Evolutionary conservation across 2,113 vertebrate species (phyloP), one percentile per base, ranked within the genome.

Genomic region (Engystomops pustulosus): DNA sequence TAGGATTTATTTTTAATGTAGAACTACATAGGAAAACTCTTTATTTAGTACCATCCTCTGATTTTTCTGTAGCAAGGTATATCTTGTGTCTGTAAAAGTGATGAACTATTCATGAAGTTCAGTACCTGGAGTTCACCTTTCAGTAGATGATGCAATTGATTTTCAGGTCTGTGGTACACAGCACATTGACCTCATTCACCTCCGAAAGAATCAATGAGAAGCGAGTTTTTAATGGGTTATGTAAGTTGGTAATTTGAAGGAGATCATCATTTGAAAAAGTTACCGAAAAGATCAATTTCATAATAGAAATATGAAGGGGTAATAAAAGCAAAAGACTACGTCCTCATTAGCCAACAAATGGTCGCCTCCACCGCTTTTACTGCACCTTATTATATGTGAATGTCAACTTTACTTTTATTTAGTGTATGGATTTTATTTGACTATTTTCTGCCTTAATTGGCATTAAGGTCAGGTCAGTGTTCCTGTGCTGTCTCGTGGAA

Each of bases 391-490:
- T 55, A 58, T 41, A 15, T 17, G 34, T 78, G 32, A 55, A 38
- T 60, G 72, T 53, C 47, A 53, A 49, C 30, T 36, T 23, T 17
- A 25, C n/a, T 38, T 41, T 78, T 78, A 78, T 41, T 60, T 25
- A 58, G 34, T 17, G 0, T 60, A 58, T 78, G 32, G 49, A 77
- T 55, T 77, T 38, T 41, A 78, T 38, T 55, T 78, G 12, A 41
- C 27, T 25, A 23, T 58, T 41, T 78, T 58, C 32, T 78, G 51
- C 23, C 41, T 41, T 60, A 78, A 78, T 78, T 60, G 53, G 32
- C n/a, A 25, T 25, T 58, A 36, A 41, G 75, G 75, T 78, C 75
- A 78, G 34, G 17, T 15, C 17, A 4, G 44, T 49, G 44, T 49
- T 17, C 41, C 14, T 32, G 44, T 9, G 14, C 23, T 18, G 44